phyloP scores from a whole-genome alignment of 2,113 vertebrate genomes.

The Xyliphius kryptos region DNA sequence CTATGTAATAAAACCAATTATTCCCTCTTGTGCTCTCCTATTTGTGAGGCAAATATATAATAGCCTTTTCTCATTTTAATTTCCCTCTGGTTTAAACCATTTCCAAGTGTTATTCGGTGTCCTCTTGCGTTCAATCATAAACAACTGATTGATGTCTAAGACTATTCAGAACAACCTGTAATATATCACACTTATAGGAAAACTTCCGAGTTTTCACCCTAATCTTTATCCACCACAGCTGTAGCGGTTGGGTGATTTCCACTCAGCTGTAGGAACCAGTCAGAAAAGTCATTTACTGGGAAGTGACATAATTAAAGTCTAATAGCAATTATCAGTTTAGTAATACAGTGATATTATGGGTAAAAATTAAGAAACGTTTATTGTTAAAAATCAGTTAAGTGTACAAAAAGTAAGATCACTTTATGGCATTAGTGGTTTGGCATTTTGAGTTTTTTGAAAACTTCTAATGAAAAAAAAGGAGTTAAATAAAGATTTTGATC shows the following conservation, averaged over 20 bases:
- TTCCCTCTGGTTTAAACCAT: neutral
- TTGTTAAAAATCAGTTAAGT: no score
- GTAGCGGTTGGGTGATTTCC: neutral
- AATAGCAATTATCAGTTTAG: neutral
- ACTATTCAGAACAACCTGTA: neutral
- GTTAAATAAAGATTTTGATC: no score
- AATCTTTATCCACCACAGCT: neutral
- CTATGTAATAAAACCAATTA: neutral
- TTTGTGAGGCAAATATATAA: neutral
- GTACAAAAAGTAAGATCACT: no score
- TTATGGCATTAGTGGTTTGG: no score
- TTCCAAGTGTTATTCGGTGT: neutral
- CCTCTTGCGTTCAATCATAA: neutral
- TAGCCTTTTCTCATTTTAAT: neutral
- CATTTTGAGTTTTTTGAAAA: no score
- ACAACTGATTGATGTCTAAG: neutral
- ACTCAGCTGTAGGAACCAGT: neutral
- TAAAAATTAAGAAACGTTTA: no score
- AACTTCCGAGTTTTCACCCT: no score
- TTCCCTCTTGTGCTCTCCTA: neutral
- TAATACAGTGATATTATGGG: neutral
- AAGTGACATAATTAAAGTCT: neutral
- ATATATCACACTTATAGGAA: constrained; percentile 4
- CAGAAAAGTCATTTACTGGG: neutral
- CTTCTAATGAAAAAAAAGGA: no score